A percentile compares a stretch with the other conserved stretches of the same genome.
phyloP scores from a whole-genome alignment of 2,113 vertebrate species.

The Tetrao urogallus region DNA sequence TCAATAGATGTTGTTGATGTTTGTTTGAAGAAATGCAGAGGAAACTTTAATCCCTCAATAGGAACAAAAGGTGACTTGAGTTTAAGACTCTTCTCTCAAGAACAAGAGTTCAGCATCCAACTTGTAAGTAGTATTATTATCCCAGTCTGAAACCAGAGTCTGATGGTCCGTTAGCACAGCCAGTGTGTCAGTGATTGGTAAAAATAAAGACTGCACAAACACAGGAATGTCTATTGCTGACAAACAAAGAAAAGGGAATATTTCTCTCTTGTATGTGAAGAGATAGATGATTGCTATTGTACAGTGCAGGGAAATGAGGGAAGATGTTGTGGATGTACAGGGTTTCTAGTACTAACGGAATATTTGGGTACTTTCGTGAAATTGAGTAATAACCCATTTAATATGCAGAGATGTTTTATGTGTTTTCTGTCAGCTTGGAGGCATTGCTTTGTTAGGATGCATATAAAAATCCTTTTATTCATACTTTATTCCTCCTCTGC shows the following conservation, averaged over 20 bases:
- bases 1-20: background rate
- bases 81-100: background rate
- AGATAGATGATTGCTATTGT: background rate
- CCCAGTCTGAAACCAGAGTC: background rate
- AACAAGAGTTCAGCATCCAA: background rate
- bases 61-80: background rate
- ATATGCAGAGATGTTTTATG: background rate
- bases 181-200: background rate
- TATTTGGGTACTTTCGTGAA: background rate
- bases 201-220: background rate
- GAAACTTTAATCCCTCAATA: background rate
- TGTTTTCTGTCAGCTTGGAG: background rate
- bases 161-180: background rate
- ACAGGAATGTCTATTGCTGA: background rate
- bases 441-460: background rate
- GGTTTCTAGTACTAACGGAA: background rate
- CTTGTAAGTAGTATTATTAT: background rate
- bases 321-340: background rate
- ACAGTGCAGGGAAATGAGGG: background rate
- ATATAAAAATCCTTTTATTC: background rate
- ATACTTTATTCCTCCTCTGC: background rate
- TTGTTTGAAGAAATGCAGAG: background rate
- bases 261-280: background rate
- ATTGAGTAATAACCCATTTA: background rate
- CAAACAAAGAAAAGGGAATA: background rate